Evolutionary conservation across 2,888 invertebrate species (phyloP), one percentile per base, ranked within the genome.

Genomic region (Hofmannophila pseudospretella): DNA sequence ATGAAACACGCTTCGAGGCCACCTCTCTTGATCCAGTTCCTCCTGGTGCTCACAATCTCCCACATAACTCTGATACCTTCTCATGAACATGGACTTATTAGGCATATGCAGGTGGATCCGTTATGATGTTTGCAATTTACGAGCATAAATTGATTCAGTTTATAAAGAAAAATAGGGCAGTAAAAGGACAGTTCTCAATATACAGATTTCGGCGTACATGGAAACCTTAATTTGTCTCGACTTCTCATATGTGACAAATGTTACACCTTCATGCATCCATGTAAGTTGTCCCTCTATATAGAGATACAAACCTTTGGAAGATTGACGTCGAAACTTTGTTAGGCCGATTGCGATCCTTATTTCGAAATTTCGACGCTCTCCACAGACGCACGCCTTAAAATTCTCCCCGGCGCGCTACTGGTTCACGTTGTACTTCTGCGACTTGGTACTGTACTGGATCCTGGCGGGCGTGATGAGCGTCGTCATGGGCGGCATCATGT

Each of bases 31-130:
- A 61, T 76, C 2, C 77, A 79, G 38, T 73, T 80, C 20, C 45
- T 84, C 25, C 56, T 84, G n/a, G 72, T 78, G 11, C 40, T 84
- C 2, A 68, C 74, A 1, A 72, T 79, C 38, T 63, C 72, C 2
- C 81, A 85, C 44, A 67, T 80, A 1, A 78, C 73, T 1, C 46
- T 79, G 1, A 44, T 84, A 37, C 84, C 84, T 1, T 81, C 84
- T 0, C 63, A 58, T 38, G 84, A 84, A 37, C 48, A 71, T 31
- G 84, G 84, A 14, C 58, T 81, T 7, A 51, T 79, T 25, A 63
- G 78, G 34, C 82, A 82, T 42, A 47, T 58, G 30, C 84, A 82
- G 72, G 82, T 81, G 49, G 16, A 20, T 19, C 13, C 20, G n/a
- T n/a, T n/a, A n/a, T n/a, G n/a, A n/a, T n/a, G n/a, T n/a, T n/a